A percentile compares a stretch with the other conserved stretches of the same genome.
phyloP scores from a whole-genome alignment of 2,113 vertebrate genomes.

The Epinephelus moara region DNA sequence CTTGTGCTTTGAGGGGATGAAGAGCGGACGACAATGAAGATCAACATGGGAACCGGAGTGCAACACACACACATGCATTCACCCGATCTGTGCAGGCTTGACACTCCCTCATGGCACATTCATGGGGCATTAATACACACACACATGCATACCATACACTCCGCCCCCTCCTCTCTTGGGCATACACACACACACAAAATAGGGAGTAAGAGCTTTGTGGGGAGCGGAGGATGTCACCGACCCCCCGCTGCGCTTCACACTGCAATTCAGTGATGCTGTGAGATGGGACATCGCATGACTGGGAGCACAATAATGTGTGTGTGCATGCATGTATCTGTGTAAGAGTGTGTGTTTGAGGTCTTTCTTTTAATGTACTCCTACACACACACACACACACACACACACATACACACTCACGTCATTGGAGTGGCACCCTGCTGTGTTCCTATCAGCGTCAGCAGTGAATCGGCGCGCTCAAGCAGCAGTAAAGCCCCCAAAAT shows the following conservation, averaged over 20 bases:
- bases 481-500: conserved; percentile 72
- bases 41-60: conserved; percentile 38
- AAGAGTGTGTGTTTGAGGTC: conserved; percentile 39
- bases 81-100: neutral
- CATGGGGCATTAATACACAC: conserved; percentile 17
- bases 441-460: conserved; percentile 77
- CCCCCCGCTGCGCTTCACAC: conserved; percentile 64
- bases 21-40: conserved; percentile 8
- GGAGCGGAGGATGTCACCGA: conserved; percentile 55
- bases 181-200: conserved; percentile 6
- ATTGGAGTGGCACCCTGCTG: conserved; percentile 74
- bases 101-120: conserved; percentile 28
- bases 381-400: conserved; percentile 50
- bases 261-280: conserved; percentile 57
- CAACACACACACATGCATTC: conserved; percentile 11
- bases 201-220: conserved; percentile 42
- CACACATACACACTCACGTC: conserved; percentile 66
- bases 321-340: conserved; percentile 33
- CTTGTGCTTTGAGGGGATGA: neutral
- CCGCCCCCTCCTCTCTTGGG: neutral
- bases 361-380: conserved; percentile 73
- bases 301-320: conserved; percentile 71
- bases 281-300: conserved; percentile 71
- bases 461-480: conserved; percentile 75
- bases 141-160: conserved; percentile 29